A percentile compares a stretch with the other conserved stretches of the same genome.
Conservation (phyloP, 2,113 vertebrate genomes). For the Mungos mungo region DNA sequence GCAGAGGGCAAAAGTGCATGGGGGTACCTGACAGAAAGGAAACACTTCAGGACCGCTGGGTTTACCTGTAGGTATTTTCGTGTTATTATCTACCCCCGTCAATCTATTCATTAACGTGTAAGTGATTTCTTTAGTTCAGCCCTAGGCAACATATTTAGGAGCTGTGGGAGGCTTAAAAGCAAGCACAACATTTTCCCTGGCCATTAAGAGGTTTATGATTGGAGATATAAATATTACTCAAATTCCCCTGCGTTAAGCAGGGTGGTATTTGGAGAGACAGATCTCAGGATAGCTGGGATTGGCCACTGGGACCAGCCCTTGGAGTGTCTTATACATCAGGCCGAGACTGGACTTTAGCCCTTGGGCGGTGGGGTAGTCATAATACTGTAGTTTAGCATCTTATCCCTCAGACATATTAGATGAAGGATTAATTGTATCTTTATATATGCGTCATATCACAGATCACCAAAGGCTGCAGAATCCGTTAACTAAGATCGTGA, state of each 20-base stretch:
- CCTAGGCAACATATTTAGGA: background rate
- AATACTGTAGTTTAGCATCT: conserved; percentile 45
- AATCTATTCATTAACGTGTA: background rate
- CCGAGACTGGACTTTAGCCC: conserved; percentile 16
- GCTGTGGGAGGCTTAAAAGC: background rate
- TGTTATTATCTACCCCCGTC: background rate
- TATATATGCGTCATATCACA: conserved; percentile 53
- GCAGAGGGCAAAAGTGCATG: background rate
- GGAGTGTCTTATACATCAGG: too few species aligned
- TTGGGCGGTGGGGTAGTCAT: background rate
- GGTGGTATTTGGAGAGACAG: background rate
- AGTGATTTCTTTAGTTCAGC: background rate
- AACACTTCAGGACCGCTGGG: background rate
- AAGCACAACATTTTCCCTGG: background rate
- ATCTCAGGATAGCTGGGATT: background rate
- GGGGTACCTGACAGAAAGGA: background rate
- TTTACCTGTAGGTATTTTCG: background rate
- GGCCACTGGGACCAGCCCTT: too few species aligned
- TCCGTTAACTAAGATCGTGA: conserved; percentile 63
- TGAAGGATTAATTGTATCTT: conserved; percentile 69
- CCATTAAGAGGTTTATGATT: background rate
- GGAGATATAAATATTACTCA: background rate
- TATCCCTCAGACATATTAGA: conserved; percentile 58
- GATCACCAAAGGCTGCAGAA: conserved; percentile 26
- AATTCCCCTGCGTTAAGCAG: background rate